Conservation (phyloP, 2,113 vertebrate genomes). For the Taxidea taxus region DNA sequence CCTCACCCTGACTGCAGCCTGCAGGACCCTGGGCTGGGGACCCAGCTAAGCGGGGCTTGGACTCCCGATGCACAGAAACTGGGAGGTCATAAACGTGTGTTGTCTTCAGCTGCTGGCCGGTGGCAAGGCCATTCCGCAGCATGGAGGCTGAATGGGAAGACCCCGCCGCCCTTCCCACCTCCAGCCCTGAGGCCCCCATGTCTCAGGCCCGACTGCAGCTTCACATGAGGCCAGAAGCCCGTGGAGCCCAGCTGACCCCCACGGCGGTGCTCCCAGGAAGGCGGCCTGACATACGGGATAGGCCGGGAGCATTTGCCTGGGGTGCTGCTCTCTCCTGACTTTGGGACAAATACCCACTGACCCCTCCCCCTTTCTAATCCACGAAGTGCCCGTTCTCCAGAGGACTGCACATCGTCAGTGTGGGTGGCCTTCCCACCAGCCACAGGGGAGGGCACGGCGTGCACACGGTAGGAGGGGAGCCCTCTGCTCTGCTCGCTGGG, state of each 20-base stretch:
- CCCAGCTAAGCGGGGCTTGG: accelerated
- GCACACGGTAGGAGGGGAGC: accelerated
- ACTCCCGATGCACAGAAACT: accelerated
- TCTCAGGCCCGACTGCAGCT: not conserved
- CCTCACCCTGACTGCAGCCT: accelerated
- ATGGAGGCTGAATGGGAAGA: accelerated
- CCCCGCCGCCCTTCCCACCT: not conserved
- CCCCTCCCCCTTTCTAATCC: not conserved
- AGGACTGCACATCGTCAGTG: not conserved
- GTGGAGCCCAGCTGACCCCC: not conserved
- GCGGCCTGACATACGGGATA: too few species aligned
- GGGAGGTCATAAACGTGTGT: accelerated
- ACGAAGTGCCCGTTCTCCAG: not conserved
- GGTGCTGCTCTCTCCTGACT: accelerated
- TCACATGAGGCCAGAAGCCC: not conserved
- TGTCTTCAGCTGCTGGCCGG: accelerated
- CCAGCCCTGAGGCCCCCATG: accelerated
- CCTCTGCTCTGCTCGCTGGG: accelerated
- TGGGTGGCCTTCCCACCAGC: not conserved
- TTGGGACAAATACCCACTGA: not conserved
- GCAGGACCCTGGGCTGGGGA: not conserved
- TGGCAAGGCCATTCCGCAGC: too few species aligned
- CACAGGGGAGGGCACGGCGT: not conserved
- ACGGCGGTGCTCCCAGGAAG: accelerated
- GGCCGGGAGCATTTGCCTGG: accelerated